Percentiles rank a stretch among this genome's conserved stretches.
These are phyloP conservation scores for Rhingia campestris DNA, from an alignment of 2,888 invertebrate genomes.

Conservation along the genomic window DNA sequence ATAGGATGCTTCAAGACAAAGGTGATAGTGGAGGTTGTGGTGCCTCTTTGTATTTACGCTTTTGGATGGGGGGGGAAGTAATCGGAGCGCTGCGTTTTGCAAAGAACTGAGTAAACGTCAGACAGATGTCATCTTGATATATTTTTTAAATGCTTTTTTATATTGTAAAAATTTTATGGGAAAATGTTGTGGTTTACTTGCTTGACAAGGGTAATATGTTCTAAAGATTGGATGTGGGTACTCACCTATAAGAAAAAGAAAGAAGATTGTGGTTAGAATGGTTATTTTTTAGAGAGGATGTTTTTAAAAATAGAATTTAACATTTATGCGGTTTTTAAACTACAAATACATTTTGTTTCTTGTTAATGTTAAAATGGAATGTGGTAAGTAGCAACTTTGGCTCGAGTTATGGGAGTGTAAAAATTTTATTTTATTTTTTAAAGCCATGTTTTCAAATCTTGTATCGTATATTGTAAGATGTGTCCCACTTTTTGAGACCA, in stretches of 20 bases:
- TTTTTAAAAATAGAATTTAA: not conserved
- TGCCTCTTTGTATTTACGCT: not conserved
- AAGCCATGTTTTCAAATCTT: no score
- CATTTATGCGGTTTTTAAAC: no score
- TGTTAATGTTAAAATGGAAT: no score
- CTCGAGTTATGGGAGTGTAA: no score
- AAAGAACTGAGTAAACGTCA: no score
- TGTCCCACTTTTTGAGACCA: no score
- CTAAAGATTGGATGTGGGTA: constrained; percentile 13
- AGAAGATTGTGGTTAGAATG: constrained; percentile 5
- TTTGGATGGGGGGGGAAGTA: not conserved
- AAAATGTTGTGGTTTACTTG: constrained; percentile 29
- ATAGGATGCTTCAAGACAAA: not conserved
- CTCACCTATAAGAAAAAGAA: constrained; percentile 50
- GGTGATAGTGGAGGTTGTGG: not conserved
- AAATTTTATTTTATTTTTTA: no score
- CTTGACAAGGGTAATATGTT: not conserved
- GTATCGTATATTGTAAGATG: no score
- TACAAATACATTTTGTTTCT: no score
- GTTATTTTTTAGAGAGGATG: no score
- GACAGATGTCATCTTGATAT: not conserved
- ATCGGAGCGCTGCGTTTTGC: not conserved
- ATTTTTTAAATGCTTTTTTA: not conserved
- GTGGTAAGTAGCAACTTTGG: no score
- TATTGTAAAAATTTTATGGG: not conserved